Percentiles rank a stretch among this genome's conserved stretches.
Evolutionary conservation across 2,797 vertebrate species (phyloP).

Genomic region (Spea hammondii): DNA sequence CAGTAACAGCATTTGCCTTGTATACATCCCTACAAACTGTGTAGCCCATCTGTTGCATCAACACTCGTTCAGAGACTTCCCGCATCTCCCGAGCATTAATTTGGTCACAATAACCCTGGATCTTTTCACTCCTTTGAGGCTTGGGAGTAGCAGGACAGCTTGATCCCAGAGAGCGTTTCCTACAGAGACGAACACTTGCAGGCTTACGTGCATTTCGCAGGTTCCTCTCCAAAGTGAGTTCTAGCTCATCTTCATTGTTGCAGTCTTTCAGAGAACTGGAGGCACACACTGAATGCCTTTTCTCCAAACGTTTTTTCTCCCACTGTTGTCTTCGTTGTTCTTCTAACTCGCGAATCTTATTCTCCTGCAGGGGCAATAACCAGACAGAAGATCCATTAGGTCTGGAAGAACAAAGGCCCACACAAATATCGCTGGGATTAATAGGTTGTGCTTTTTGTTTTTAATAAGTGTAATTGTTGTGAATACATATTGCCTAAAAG

Average conservation of each 20-base stretch:
- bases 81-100: conserved; percentile 45
- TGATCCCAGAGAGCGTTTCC: conserved; percentile 32
- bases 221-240: conserved; percentile 73
- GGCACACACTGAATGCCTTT: conserved; percentile 72
- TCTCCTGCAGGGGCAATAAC: conserved; percentile 66
- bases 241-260: conserved; percentile 67
- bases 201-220: conserved; percentile 69
- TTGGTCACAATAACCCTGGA: conserved; percentile 23
- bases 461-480: background rate
- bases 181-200: conserved; percentile 65
- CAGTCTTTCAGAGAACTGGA: conserved; percentile 66
- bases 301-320: conserved; percentile 69
- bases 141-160: conserved; percentile 1
- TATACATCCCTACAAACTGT: conserved; percentile 31
- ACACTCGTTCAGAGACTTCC: conserved; percentile 52
- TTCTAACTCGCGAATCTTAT: conserved; percentile 72
- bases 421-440: background rate
- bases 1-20: conserved; percentile 20
- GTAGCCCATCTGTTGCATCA: conserved; percentile 54
- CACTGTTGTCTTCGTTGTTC: conserved; percentile 70
- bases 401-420: background rate
- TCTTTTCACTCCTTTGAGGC: conserved; percentile 2
- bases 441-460: background rate
- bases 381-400: background rate
- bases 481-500: too few species aligned